Conservation (phyloP, 2,888 invertebrate species). For the Cheilosia pagana region DNA sequence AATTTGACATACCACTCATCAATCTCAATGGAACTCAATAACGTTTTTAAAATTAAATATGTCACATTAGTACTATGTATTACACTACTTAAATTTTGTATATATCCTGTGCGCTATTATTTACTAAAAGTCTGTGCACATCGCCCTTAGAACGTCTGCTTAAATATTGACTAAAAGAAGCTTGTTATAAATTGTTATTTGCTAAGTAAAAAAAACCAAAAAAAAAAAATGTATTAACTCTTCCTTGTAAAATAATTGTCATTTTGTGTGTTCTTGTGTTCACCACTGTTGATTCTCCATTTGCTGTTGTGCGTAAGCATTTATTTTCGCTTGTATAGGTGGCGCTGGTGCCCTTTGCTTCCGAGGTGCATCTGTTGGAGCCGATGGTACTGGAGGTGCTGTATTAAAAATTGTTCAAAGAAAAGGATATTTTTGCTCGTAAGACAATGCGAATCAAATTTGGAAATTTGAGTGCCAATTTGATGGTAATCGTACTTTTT, state of each 20-base stretch:
- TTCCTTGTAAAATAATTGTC: constrained; percentile 39
- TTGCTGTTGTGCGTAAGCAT: constrained; percentile 70
- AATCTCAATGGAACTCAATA: too few relatives aligned
- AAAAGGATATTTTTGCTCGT: constrained; percentile 22
- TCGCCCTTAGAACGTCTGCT: constrained; percentile 20
- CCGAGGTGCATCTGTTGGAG: constrained; percentile 45
- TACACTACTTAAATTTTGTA: neutral
- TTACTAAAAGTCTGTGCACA: constrained; percentile 9
- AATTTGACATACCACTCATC: too few relatives aligned
- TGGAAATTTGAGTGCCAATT: constrained; percentile 12
- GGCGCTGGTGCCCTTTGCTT: constrained; percentile 70
- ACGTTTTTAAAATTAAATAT: too few relatives aligned
- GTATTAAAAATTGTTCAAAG: constrained; percentile 15
- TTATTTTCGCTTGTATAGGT: constrained; percentile 69
- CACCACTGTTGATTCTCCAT: constrained; percentile 72
- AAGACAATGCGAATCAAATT: neutral
- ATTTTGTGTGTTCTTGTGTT: constrained; percentile 15
- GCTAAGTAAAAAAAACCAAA: neutral
- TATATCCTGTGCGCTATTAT: constrained; percentile 10
- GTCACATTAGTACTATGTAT: neutral
- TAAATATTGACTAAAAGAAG: neutral
- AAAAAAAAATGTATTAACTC: constrained; percentile 13
- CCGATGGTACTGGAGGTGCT: constrained; percentile 52
- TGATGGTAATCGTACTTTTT: neutral
- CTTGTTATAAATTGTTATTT: neutral